phyloP scores from a whole-genome alignment of 2,888 invertebrate genomes.

The Agriotes lineatus region DNA sequence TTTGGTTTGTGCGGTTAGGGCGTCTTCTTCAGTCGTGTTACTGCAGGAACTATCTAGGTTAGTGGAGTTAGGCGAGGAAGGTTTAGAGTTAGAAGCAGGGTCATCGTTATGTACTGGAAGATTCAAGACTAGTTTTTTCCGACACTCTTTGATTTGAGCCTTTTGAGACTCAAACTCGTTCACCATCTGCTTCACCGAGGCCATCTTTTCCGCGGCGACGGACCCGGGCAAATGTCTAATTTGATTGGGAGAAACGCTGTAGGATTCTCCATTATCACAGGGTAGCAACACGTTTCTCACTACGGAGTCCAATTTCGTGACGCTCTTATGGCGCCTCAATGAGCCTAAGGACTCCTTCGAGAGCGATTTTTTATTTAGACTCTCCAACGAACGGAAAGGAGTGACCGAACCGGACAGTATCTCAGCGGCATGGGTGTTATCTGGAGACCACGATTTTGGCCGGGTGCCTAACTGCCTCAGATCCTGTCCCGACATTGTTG shows the following conservation, averaged over 20 bases:
- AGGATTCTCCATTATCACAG: conserved; percentile 86
- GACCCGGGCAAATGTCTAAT: conserved; percentile 80
- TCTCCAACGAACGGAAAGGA: conserved; percentile 78
- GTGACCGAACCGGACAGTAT: conserved; percentile 70
- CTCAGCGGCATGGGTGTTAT: conserved; percentile 73
- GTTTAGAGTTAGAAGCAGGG: conserved; percentile 51
- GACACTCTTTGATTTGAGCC: conserved; percentile 53
- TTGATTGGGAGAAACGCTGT: conserved; percentile 92
- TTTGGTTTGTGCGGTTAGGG: conserved; percentile 38
- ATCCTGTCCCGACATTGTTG: conserved; percentile 50
- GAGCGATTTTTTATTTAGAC: conserved; percentile 63
- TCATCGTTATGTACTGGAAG: conserved; percentile 53
- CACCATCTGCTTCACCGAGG: conserved; percentile 78
- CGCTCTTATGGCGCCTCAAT: conserved; percentile 42
- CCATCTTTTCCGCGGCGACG: conserved; percentile 48
- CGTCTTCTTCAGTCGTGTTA: conserved; percentile 42
- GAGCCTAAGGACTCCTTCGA: conserved; percentile 43
- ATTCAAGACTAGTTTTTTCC: conserved; percentile 68
- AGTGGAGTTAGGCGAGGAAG: conserved; percentile 52
- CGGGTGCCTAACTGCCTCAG: conserved; percentile 62
- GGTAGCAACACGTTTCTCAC: conserved; percentile 87
- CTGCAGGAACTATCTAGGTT: conserved; percentile 57
- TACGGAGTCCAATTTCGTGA: conserved; percentile 46
- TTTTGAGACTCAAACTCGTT: conserved; percentile 77
- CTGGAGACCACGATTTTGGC: conserved; percentile 69